Conservation (phyloP, 2,888 invertebrate genomes). For the Nymphalis c-album region DNA sequence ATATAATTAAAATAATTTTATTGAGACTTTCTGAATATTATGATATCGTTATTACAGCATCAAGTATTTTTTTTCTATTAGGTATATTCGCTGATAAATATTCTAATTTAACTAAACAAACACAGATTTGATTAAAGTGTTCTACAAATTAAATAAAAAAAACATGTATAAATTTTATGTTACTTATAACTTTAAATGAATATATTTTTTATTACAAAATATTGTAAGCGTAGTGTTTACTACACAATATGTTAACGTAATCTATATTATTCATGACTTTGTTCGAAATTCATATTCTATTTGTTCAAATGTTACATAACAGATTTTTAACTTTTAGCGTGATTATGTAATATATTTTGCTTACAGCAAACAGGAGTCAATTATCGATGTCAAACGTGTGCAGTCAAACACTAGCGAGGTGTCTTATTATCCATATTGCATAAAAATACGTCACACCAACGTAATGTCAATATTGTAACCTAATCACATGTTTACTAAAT, state of each 20-base stretch:
- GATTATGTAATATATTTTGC: conserved; percentile 40
- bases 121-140: too few relatives aligned
- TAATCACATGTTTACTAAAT: conserved; percentile 15
- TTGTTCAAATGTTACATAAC: conserved; percentile 34
- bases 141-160: too few relatives aligned
- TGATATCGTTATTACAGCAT: too few relatives aligned
- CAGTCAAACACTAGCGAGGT: conserved; percentile 41
- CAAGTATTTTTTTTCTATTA: too few relatives aligned
- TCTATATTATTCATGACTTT: neutral
- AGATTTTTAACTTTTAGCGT: conserved; percentile 49
- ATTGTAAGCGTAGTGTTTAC: neutral
- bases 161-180: too few relatives aligned
- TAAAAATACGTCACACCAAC: conserved; percentile 32
- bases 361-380: conserved; percentile 29
- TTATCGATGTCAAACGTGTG: conserved; percentile 54
- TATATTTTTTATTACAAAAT: too few relatives aligned
- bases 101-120: too few relatives aligned
- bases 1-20: too few relatives aligned
- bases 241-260: neutral
- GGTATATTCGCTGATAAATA: too few relatives aligned
- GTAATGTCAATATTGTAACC: conserved; percentile 8
- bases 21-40: too few relatives aligned
- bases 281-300: conserved; percentile 8
- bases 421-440: conserved; percentile 45
- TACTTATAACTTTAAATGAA: too few relatives aligned